These are phyloP conservation scores for Apistogramma diplotaenia DNA, from an alignment of 2,113 vertebrate genomes.

Conservation along the genomic window DNA sequence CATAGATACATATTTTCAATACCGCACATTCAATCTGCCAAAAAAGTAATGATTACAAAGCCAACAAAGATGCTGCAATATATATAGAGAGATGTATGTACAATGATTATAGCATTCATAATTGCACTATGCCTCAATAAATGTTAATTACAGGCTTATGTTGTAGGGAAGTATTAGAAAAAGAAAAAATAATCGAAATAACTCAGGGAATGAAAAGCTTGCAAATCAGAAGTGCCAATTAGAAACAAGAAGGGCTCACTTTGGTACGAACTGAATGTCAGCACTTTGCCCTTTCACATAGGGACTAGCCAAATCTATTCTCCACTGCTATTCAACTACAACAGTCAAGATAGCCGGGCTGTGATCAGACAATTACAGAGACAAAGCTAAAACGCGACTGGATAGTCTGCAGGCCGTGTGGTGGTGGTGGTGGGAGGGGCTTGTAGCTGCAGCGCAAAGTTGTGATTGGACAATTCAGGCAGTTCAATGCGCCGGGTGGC, in stretches of 20 bases:
- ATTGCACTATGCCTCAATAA: constrained; percentile 91
- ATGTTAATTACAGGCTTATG: constrained; percentile 85
- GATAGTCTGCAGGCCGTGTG: not conserved
- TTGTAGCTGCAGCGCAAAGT: not conserved
- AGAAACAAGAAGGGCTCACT: constrained; percentile 68
- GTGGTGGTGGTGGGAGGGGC: not conserved
- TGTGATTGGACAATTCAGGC: not conserved
- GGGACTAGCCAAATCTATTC: constrained; percentile 11
- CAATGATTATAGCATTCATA: constrained; percentile 90
- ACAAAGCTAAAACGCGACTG: constrained; percentile 19
- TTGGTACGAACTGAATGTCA: constrained; percentile 70
- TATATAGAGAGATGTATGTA: constrained; percentile 85
- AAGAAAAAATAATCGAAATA: constrained; percentile 55
- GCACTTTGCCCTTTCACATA: constrained; percentile 25
- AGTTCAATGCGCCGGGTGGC: not conserved
- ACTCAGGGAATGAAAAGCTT: constrained; percentile 29
- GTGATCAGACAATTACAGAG: constrained; percentile 34
- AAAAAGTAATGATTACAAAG: constrained; percentile 92
- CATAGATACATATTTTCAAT: constrained; percentile 93
- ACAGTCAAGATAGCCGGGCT: constrained; percentile 45
- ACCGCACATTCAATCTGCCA: constrained; percentile 95
- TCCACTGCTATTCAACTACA: constrained; percentile 39
- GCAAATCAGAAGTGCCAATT: constrained; percentile 64
- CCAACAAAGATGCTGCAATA: constrained; percentile 87
- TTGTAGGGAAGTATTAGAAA: constrained; percentile 63